Evolutionary conservation across 2,797 vertebrate species (phyloP).

Genomic region (Chaetophractus vellerosus): DNA sequence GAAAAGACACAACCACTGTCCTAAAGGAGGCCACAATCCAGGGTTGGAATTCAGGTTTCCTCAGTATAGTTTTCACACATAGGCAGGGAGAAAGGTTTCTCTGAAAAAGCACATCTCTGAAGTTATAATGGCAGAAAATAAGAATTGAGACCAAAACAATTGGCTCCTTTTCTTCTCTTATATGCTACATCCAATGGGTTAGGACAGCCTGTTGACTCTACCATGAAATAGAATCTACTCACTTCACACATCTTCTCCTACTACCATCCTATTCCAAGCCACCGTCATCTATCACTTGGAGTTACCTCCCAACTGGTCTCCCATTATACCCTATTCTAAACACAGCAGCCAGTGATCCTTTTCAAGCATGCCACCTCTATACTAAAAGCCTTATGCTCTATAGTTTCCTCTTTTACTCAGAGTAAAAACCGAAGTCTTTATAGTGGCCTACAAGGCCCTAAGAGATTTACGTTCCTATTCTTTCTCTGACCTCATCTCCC

Average conservation of each 20-base stretch:
- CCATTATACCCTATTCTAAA: background rate
- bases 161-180: background rate
- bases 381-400: background rate
- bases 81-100: background rate
- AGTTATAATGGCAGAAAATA: constrained; percentile 17
- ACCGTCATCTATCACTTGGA: background rate
- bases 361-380: background rate
- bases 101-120: constrained; percentile 13
- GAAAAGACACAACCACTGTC: background rate
- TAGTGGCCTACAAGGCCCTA: background rate
- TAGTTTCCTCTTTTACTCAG: background rate
- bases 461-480: background rate
- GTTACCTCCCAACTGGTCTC: background rate
- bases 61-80: background rate
- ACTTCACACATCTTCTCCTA: background rate
- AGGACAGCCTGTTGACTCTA: background rate
- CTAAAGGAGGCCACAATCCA: background rate
- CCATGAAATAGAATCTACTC: background rate
- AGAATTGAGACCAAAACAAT: constrained; percentile 21
- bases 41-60: background rate
- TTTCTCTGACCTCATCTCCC: background rate
- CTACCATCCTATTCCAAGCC: background rate
- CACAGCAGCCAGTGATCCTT: background rate
- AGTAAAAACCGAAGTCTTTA: background rate
- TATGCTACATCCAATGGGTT: background rate